A percentile compares a stretch with the other conserved stretches of the same genome.
These are phyloP conservation scores for Chelonus formosanus DNA, from an alignment of 2,888 invertebrate species.

Conservation along the genomic window DNA sequence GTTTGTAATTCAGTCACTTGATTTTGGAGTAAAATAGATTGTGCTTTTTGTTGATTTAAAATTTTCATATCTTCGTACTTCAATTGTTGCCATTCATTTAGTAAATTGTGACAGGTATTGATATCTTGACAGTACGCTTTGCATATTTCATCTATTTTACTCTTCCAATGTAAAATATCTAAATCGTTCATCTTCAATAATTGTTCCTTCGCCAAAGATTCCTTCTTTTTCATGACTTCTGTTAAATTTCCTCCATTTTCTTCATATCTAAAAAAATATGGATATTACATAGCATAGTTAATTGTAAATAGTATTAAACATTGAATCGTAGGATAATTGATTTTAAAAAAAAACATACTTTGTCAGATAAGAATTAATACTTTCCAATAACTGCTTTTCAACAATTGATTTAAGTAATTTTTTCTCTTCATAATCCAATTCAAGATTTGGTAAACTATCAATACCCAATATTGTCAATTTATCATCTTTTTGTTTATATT, in stretches of 20 bases:
- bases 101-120: constrained; percentile 49
- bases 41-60: constrained; percentile 55
- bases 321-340: not conserved
- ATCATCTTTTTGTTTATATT: constrained; percentile 37
- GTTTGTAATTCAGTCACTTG: constrained; percentile 58
- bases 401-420: constrained; percentile 51
- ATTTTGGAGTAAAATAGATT: constrained; percentile 49
- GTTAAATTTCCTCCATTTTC: constrained; percentile 48
- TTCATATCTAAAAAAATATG: constrained; percentile 48
- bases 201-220: constrained; percentile 45
- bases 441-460: constrained; percentile 48
- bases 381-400: constrained; percentile 54
- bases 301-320: not conserved
- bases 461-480: constrained; percentile 53
- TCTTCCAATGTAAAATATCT: constrained; percentile 54
- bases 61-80: constrained; percentile 56
- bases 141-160: constrained; percentile 59
- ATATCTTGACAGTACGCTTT: constrained; percentile 58
- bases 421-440: constrained; percentile 59
- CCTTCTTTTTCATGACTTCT: constrained; percentile 48
- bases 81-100: constrained; percentile 58
- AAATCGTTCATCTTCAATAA: constrained; percentile 47
- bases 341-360: constrained; percentile 44
- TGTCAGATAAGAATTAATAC: constrained; percentile 49
- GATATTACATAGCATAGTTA: not conserved